Conservation (phyloP, 92 coral and sea anemone genomes). For the Palythoa heliodiscus region DNA sequence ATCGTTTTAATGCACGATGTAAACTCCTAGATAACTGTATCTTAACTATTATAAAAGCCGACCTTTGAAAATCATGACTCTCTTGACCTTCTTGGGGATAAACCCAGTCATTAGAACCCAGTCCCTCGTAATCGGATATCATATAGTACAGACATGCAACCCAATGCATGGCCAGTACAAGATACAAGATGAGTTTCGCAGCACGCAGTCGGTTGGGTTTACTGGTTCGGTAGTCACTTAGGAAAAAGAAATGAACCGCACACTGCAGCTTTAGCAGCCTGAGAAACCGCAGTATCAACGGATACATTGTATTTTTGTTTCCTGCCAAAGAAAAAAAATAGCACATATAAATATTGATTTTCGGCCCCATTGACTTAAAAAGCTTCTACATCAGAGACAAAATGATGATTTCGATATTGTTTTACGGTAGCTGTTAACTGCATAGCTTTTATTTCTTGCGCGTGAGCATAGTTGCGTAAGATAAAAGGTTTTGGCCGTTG, state of each 20-base stretch:
- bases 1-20: too few species aligned
- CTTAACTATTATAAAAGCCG: neutral
- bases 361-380: neutral
- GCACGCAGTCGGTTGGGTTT: conserved; percentile 96
- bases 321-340: conserved; percentile 19
- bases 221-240: conserved; percentile 95
- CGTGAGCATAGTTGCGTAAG: too few species aligned
- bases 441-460: too few species aligned
- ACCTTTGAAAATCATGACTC: conserved; percentile 79
- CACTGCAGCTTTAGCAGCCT: conserved; percentile 88
- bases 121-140: conserved; percentile 95
- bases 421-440: too few species aligned
- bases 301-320: conserved; percentile 7
- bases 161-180: conserved; percentile 95
- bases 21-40: neutral
- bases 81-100: conserved; percentile 66
- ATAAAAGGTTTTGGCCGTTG: too few species aligned
- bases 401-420: neutral
- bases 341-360: neutral
- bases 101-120: conserved; percentile 92
- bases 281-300: conserved; percentile 66
- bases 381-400: neutral
- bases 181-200: conserved; percentile 77
- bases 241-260: conserved; percentile 72
- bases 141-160: conserved; percentile 93